Percentiles rank a stretch among this genome's conserved stretches.
phyloP scores from a whole-genome alignment of 2,888 invertebrate species.

The Heteropelma amictum region DNA sequence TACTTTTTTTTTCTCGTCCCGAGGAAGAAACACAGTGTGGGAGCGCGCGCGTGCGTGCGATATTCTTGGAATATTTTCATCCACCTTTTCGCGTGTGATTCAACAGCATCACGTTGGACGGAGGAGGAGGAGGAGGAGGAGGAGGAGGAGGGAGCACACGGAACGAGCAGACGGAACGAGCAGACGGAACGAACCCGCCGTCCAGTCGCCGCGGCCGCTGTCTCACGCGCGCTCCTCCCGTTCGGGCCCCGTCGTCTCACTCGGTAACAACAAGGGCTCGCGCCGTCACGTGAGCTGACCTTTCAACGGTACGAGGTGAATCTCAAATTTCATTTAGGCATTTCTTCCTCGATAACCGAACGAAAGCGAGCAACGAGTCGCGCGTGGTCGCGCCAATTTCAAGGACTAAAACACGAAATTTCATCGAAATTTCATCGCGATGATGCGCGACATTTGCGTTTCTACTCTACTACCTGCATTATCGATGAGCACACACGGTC shows the following conservation, averaged over 20 bases:
- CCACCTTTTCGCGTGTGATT: neutral
- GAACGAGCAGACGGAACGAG: too few relatives aligned
- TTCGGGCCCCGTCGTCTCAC: too few relatives aligned
- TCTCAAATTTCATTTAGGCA: neutral
- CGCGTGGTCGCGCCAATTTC: constrained; percentile 58
- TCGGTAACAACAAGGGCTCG: neutral
- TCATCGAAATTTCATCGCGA: constrained; percentile 60
- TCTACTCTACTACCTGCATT: constrained; percentile 26
- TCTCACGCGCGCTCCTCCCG: too few relatives aligned
- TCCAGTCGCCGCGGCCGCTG: too few relatives aligned
- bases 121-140: too few relatives aligned
- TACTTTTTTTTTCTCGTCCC: neutral
- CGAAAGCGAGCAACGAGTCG: too few relatives aligned
- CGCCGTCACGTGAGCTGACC: constrained; percentile 11
- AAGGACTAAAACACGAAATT: constrained; percentile 57
- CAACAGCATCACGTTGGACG: too few relatives aligned
- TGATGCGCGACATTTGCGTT: constrained; percentile 58
- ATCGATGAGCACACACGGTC: constrained; percentile 46
- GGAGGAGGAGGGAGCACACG: too few relatives aligned
- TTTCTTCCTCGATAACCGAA: too few relatives aligned
- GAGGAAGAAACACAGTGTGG: too few relatives aligned
- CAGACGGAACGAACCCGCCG: too few relatives aligned
- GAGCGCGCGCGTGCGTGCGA: constrained; percentile 41
- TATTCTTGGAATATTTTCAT: constrained; percentile 29
- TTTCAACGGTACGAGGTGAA: constrained; percentile 34